phyloP scores from a whole-genome alignment of 2,797 vertebrate species.

The Sternarchorhynchus goeldii region DNA sequence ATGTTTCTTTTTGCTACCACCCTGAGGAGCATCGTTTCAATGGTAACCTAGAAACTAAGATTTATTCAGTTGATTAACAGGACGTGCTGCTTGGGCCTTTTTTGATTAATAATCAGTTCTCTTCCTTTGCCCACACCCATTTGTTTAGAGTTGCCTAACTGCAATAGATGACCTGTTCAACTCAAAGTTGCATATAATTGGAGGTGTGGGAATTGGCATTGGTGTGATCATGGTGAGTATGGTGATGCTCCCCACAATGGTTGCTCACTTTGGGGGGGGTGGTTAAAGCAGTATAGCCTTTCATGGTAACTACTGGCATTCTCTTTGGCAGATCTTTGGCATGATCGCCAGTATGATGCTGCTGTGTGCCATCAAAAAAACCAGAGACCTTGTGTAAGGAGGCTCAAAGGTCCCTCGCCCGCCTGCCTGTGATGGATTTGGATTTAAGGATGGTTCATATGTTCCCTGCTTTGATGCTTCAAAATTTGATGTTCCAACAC shows the following conservation, averaged over 20 bases:
- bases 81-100: too few species aligned
- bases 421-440: conserved; percentile 43
- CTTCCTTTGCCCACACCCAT: not conserved
- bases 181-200: conserved; percentile 86
- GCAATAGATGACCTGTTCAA: conserved; percentile 85
- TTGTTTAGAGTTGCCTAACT: conserved; percentile 76
- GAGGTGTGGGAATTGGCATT: conserved; percentile 90
- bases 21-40: not conserved
- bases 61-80: too few species aligned
- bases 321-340: conserved; percentile 85
- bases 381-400: conserved; percentile 82
- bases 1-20: not conserved
- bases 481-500: conserved; percentile 9
- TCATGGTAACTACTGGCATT: not conserved
- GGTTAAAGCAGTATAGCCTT: not conserved
- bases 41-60: not conserved
- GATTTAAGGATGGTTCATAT: conserved; percentile 35
- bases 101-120: not conserved
- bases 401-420: not conserved
- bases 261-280: too few species aligned
- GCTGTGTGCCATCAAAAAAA: conserved; percentile 89
- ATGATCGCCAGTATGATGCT: conserved; percentile 98
- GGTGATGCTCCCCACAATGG: not conserved
- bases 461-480: not conserved
- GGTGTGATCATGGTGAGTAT: conserved; percentile 88